Base-by-base conservation (phyloP, 1,140 invertebrate species). In the Pomacea maculata region DNA sequence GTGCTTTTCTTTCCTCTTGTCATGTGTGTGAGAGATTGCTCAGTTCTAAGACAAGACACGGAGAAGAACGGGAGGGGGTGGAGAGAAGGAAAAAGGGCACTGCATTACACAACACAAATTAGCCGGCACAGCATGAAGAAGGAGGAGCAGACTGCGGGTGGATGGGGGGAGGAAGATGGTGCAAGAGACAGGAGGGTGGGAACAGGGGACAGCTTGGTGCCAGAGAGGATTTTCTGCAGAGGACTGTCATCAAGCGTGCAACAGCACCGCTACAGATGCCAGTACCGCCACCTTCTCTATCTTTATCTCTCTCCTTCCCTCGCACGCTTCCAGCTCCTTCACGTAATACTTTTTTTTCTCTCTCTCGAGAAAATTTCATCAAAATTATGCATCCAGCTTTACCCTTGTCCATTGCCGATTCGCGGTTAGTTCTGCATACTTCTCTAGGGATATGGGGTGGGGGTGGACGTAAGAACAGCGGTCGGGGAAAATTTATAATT, bases 71-170 rank as follows among this genome's bases (percentile, higher is more conserved):
- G 7, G n/a, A 55, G 55, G 55, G 17, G 54, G 55, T 21, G 21
- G 6, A 78, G 81, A 19, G 57, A 84, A 12, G 80, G 84, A 57
- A 76, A 68, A 14, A 57, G 70, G 45, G 25, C 57, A 65, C 11
- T 52, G 75, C 64, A 77, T 77, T 77, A 77, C 75, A 77, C 75
- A 77, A 77, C 75, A 77, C 75, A 77, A 77, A 77, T 77, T 77
- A 77, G 75, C 75, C 75, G 61, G 45, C 75, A 52, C 75, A 79
- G 77, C 65, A 71, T 25, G 77, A 78, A 68, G 54, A 45, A 72
- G 57, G 52, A 64, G 57, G 12, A 64, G 76, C 71, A 19, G 17
- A 21, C n/a, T 12, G 34, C 11, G 12, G 29, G 55, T n/a, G 19
- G 55, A 14, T 1, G 15, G 64, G 63, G 29, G 67, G 68, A 68